Evolutionary conservation across 1,140 invertebrate species (phyloP), one percentile per base, ranked within the genome.

Genomic region (Brachionus paranguensis): DNA sequence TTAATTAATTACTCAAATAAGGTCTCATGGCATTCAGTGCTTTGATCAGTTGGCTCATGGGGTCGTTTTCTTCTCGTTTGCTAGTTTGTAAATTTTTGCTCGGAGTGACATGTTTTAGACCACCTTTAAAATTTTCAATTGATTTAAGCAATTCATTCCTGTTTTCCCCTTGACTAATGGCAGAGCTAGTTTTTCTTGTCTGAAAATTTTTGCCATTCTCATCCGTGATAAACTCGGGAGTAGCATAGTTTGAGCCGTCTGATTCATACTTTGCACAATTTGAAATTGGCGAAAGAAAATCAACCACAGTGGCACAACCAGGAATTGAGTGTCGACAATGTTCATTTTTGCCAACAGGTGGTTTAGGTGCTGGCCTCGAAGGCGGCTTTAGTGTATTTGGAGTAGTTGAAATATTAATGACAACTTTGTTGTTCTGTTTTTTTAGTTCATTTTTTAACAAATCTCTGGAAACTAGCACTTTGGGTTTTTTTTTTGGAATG

Each of bases 101-200:
- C 5, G n/a, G 8, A 55, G 29, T 79, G 10, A 81, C 64, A 20
- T 55, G 37, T 20, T 37, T 81, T 43, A 81, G 27, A 20, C 53
- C 41, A 64, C 78, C 78, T 81, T 81, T 81, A 33, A 68, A 60
- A 8, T 60, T 64, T 37, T 81, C 78, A 11, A 81, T 81, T 3
- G 78, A 81, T 47, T 64, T 81, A 2, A 81, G 33, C n/a, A 81
- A 24, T 17, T 14, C 78, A n/a, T n/a, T 76, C 50, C 72, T 47
- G 29, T 47, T 33, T 12, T 76, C 72, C 8, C 11, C 45, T 12
- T 76, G 17, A 45, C 33, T 43, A 11, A 43, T 74, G 27, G 45
- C 72, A 27, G 72, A 76, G 33, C 43, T 76, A 14, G 43, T 27
- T 76, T 81, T 60, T 43, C 43, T 64, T 37, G 53, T 41, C 45